Evolutionary conservation across 1,140 invertebrate genomes (phyloP), one percentile per base, ranked within the genome.

Genomic region (Heliconius eleuchia): DNA sequence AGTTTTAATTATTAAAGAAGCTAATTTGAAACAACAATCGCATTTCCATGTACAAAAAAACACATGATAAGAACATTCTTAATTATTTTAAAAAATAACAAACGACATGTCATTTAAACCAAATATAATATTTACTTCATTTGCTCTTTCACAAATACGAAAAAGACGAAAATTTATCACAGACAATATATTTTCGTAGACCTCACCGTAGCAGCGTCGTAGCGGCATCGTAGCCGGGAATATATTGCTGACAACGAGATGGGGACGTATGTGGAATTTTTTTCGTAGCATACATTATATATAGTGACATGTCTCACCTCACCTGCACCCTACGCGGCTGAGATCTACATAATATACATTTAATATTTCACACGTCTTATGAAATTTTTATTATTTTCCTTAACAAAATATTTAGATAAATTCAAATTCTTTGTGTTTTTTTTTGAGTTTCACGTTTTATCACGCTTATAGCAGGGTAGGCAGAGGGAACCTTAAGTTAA

Each of bases 261-360:
- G 16, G 13, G 39, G 55, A 75, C 74, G 60, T 42, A 75, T 75
- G 74, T 66, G 8, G 73, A 3, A 57, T 11, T 37, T n/a, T 74
- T 74, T 74, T 50, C 50, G 73, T 30, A 37, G 74, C 74, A 75
- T 75, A 66, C 74, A 75, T 75, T 66, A 75, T 75, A 60, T 75
- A 75, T 42, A 50, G 74, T 30, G 60, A 66, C 60, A 16, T 66
- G 13, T 23, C 60, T 66, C 30, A 66, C 27, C 55, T 34, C 73
- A 74, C 74, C 74, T 75, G 55, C 55, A 66, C 55, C 18, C 30
- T 6, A 11, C 52, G 34, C 34, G 9, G n/a, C 37, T 55, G 52
- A 37, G 50, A 74, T 74, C 73, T 57, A 30, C 60, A 30, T 66
- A 66, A 66, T 30, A 66, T 6, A 23, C n/a, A 23, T 30, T 66